Evolutionary conservation across 64 coral and sea anemone species (phyloP), one percentile per base, ranked within the genome.

Genomic region (Actinia equina): DNA sequence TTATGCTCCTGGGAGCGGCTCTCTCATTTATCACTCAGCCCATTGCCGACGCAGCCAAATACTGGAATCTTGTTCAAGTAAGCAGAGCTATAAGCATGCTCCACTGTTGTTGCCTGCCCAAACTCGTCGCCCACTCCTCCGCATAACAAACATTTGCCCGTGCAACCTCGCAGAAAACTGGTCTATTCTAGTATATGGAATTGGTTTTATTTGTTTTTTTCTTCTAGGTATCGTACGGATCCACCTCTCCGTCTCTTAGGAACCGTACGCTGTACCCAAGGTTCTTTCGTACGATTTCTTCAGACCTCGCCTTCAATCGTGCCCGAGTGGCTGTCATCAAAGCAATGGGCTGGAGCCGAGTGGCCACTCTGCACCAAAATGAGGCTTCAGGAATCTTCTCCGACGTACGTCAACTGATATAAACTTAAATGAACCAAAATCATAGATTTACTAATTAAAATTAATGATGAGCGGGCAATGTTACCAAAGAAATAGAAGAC

Each of bases 381-480:
- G 89, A 95, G 52, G 89, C 93, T 11, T 95, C 93, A 12, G 93
- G 93, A 22, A 95, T 95, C 79, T 95, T 95, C 74, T 95, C 93
- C 19, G 86, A 95, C 45, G 93, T 95, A 20, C 81, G 93, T 81
- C 30, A 37, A 37, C 30, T 37, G 30, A 37, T 1, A 37, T 37
- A 37, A 37, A 37, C 30, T 37, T 37, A 37, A 37, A 37, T 37
- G 30, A 0, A 37, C 30, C 30, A 0, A 37, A 37, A 37, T 0
- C 30, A 37, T 0, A 0, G 30, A 37, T 37, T 37, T 37, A 37
- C 30, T 37, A 1, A 37, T 37, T 37, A 37, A 0, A 37, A 37
- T 37, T 37, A 37, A 37, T 37, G 30, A 37, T 37, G 1, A 0
- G 30, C 30, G 30, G 30, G 0, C 30, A 37, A 37, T 37, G 30